A percentile compares a stretch with the other conserved stretches of the same genome.
These are phyloP conservation scores for Cirrhinus molitorella DNA, from an alignment of 2,797 vertebrate species.

Conservation along the genomic window DNA sequence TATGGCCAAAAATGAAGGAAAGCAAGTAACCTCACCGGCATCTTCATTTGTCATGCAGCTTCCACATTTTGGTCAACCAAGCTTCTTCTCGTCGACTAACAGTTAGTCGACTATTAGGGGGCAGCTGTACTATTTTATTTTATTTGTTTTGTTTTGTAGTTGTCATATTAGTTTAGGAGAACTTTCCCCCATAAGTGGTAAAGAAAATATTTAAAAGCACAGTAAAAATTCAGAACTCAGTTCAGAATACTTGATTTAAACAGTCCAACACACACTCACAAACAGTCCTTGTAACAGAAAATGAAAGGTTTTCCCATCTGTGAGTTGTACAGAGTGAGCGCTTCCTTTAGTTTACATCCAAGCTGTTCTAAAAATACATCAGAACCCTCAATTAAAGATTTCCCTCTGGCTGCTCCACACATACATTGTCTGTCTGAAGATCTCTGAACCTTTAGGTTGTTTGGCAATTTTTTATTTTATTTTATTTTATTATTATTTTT, in stretches of 20 bases:
- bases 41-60: too few relatives aligned
- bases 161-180: too few relatives aligned
- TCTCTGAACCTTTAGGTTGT: not conserved
- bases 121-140: too few relatives aligned
- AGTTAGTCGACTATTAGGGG: too few relatives aligned
- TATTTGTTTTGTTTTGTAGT: too few relatives aligned
- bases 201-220: not conserved
- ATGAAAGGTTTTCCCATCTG: slow-evolving; percentile 13
- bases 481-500: too few relatives aligned
- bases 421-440: not conserved
- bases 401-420: not conserved
- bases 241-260: not conserved
- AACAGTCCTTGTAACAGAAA: not conserved
- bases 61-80: too few relatives aligned
- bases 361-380: slow-evolving; percentile 31
- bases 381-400: slow-evolving; percentile 36
- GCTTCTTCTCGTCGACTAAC: too few relatives aligned
- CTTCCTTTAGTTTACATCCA: slow-evolving; percentile 25
- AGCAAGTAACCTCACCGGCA: too few relatives aligned
- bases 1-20: too few relatives aligned
- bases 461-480: too few relatives aligned
- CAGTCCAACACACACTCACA: not conserved
- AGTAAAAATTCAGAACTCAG: not conserved
- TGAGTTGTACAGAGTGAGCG: not conserved
- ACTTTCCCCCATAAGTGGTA: not conserved